A percentile compares a stretch with the other conserved stretches of the same genome.
phyloP scores from a whole-genome alignment of 2,797 vertebrate genomes.

The Coregonus suidteri region DNA sequence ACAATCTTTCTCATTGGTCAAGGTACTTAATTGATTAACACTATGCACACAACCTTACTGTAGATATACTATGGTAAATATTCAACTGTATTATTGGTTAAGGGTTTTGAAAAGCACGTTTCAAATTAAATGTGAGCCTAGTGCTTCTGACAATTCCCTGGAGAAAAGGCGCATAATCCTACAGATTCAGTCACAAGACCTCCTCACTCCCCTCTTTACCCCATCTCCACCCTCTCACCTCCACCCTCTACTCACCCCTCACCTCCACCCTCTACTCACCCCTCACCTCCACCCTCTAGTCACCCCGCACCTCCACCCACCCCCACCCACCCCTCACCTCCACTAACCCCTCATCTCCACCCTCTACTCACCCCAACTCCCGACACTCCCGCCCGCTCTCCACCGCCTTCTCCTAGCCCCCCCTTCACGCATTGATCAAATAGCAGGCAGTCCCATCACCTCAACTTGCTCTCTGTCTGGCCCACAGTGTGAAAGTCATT shows the following conservation, averaged over 20 bases:
- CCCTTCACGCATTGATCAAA: conserved; percentile 15
- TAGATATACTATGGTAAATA: neutral
- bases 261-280: too few relatives aligned
- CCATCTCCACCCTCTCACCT: neutral
- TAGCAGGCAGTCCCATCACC: neutral
- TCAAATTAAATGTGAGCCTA: neutral
- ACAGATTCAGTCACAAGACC: conserved; percentile 21
- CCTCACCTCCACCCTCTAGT: too few relatives aligned
- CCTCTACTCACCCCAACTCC: too few relatives aligned
- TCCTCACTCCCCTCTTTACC: neutral
- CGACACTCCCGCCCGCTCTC: too few relatives aligned
- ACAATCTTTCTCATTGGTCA: too few relatives aligned
- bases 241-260: too few relatives aligned
- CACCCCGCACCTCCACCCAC: too few relatives aligned
- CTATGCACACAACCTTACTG: neutral
- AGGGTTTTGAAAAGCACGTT: too few relatives aligned
- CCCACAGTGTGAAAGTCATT: conserved; percentile 21
- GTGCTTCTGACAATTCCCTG: conserved; percentile 6
- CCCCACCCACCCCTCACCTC: too few relatives aligned
- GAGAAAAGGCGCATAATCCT: conserved; percentile 16
- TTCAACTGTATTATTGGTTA: too few relatives aligned
- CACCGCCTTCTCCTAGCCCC: neutral
- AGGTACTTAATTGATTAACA: too few relatives aligned
- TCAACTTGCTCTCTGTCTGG: neutral
- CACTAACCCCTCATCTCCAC: too few relatives aligned